Percentiles rank a stretch among this genome's conserved stretches.
phyloP scores from a whole-genome alignment of 2,888 invertebrate species.

The Acanthococcus lagerstroemiae region DNA sequence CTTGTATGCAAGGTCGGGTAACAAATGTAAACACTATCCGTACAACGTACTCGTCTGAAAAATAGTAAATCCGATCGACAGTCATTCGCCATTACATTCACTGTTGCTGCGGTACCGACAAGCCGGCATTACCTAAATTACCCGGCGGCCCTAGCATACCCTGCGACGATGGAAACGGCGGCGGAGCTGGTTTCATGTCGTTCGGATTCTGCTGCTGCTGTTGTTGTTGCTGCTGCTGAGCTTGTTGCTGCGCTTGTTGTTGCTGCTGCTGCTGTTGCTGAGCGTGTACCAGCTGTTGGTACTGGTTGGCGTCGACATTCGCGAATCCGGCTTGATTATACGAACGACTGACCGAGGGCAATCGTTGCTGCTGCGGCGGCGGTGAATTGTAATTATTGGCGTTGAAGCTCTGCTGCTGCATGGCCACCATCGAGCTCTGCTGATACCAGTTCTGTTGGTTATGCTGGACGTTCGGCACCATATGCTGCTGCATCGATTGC shows the following conservation, averaged over 20 bases:
- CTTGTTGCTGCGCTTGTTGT: slow-evolving; percentile 38
- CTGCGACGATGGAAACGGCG: slow-evolving; percentile 61
- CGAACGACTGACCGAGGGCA: slow-evolving; percentile 44
- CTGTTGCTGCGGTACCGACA: slow-evolving; percentile 54
- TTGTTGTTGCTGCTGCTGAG: slow-evolving; percentile 33
- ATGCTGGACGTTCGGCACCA: slow-evolving; percentile 20
- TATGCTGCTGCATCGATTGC: slow-evolving; percentile 32
- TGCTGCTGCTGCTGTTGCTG: slow-evolving; percentile 19
- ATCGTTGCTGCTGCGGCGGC: slow-evolving; percentile 47
- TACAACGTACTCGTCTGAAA: too few species aligned
- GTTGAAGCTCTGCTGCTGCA: slow-evolving; percentile 41
- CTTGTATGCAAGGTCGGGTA: too few species aligned
- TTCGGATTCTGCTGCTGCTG: slow-evolving; percentile 16
- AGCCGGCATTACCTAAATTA: slow-evolving; percentile 37
- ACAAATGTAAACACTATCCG: too few species aligned
- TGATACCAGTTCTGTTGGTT: slow-evolving; percentile 36
- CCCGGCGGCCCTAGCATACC: slow-evolving; percentile 61
- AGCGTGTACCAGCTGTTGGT: slow-evolving; percentile 39
- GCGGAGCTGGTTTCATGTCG: slow-evolving; percentile 53
- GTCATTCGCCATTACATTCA: neutral
- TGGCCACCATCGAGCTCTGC: slow-evolving; percentile 43
- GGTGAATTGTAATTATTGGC: slow-evolving; percentile 35
- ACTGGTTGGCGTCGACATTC: slow-evolving; percentile 31
- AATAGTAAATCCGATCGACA: neutral
- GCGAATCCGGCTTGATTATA: slow-evolving; percentile 36